Base-by-base conservation (phyloP, 1,140 invertebrate genomes). In the Oryctes rhinoceros region DNA sequence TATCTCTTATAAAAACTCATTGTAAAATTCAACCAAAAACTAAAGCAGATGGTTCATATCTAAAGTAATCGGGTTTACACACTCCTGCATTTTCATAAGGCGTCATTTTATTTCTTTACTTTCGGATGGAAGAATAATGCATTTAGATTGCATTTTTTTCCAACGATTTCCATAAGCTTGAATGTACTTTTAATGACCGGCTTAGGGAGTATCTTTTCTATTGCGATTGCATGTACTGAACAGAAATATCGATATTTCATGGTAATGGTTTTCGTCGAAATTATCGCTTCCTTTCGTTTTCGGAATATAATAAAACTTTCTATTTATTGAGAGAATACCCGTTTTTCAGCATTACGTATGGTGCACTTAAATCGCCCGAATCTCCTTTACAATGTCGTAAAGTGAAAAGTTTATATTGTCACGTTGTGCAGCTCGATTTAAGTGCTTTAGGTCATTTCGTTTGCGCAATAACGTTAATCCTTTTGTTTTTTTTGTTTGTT, bases 371-470 rank as follows among this genome's bases (percentile, higher is more conserved):
- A 71, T 35, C 35, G 65, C 3, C 30, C 35, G 24, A 71, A 30
- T 71, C 65, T 35, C 24, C 13, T 71, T 71, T 71, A 71, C 65
- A 71, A 37, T 71, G 65, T 71, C 65, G 7, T 71, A 71, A 71
- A 71, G 10, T 71, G 65, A 9, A 37, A 71, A 71, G 65, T 71
- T 71, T 71, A 71, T 71, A 71, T 71, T 71, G 18, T 71, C 24
- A 71, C 65, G 65, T 35, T 71, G 65, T 71, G 65, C 65, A 71
- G 65, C 7, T 30, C 65, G 5, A 71, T 71, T 71, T 71, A 71
- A 71, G 3, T 35, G 65, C 65, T 37, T 30, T 35, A 37, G 35
- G 11, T 37, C 24, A 24, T 30, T 30, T 20, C 65, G 1, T 4
- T 30, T 35, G 65, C 20, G 24, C 30, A 71, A 71, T 35, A 71